phyloP scores from a whole-genome alignment of 2,888 invertebrate genomes.

The Neoascia interrupta region DNA sequence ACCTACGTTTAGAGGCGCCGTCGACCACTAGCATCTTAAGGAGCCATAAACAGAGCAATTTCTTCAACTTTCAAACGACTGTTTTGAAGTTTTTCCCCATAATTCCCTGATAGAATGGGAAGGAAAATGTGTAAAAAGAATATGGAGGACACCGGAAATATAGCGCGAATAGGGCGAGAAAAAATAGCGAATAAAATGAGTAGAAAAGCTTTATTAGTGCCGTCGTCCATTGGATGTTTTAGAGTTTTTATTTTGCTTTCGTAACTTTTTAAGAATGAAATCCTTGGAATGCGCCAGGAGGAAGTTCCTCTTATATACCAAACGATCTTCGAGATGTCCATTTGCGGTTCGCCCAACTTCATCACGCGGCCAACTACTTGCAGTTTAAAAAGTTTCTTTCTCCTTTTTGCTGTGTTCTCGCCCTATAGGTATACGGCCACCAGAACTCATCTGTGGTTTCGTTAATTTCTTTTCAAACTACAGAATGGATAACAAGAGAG shows the following conservation, averaged over 20 bases:
- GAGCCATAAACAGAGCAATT: constrained; percentile 56
- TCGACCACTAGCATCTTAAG: constrained; percentile 16
- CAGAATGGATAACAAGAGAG: background rate
- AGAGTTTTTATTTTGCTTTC: constrained; percentile 21
- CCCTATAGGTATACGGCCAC: background rate
- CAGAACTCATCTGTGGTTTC: constrained; percentile 8
- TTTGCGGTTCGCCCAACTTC: constrained; percentile 60
- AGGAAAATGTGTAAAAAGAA: background rate
- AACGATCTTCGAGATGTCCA: constrained; percentile 39
- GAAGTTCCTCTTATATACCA: background rate
- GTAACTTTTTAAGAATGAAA: constrained; percentile 39
- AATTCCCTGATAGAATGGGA: constrained; percentile 17
- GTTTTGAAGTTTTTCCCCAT: constrained; percentile 59
- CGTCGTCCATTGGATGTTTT: constrained; percentile 46
- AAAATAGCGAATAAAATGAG: constrained; percentile 21
- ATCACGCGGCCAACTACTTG: constrained; percentile 35
- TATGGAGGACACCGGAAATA: background rate
- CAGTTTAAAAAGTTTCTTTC: constrained; percentile 30
- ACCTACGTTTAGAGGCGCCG: background rate
- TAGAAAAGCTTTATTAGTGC: constrained; percentile 60
- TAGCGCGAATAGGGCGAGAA: background rate
- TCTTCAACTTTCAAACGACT: constrained; percentile 60
- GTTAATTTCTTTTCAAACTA: background rate
- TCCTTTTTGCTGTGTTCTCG: background rate
- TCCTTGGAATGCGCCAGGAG: constrained; percentile 43